Base-by-base conservation (phyloP, 2,888 invertebrate genomes). In the Harpagoxenus sublaevis region DNA sequence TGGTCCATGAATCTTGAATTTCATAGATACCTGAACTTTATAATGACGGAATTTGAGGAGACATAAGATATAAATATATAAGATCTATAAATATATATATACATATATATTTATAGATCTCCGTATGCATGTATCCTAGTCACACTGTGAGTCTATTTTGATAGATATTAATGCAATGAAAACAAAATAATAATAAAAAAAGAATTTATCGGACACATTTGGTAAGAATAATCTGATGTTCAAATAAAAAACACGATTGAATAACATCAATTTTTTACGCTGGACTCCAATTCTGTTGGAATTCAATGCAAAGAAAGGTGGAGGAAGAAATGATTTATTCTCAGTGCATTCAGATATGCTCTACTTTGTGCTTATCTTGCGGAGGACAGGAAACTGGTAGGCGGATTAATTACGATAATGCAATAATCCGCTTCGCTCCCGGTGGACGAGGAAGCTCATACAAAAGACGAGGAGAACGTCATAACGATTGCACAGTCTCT, bases 401-500 rank as follows among this genome's bases (percentile, higher is more conserved):
- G 31, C 51, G 15, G 57, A 83, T 81, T 79, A 83, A 81, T 83
- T 81, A 60, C 53, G 53, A 68, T 63, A 79, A 83, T 35, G n/a
- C 28, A 57, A 68, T 83, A 83, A 81, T 83, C 63, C 66, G 35
- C 28, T 18, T 57, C 18, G 57, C 8, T 83, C 15, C 12, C 42
- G 39, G 12, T 18, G 57, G 23, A 65, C 23, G 55, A 28, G 28
- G 42, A 57, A 42, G 23, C 3, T 45, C 35, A 10, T 31, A n/a
- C 83, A 48, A 62, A 48, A 48, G 45, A 62, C 9, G 66, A 62
- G 28, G 55, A 35, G 51, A 53, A 81, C 60, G 73, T 35, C 62
- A 57, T 87, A 84, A 89, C 78, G 83, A 89, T 85, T 73, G 85
- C 74, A 83, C 87, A 75, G 35, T 83, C 84, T 89, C 85, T 92